Evolutionary conservation across 2,888 invertebrate species (phyloP).

Genomic region (Coremacera marginata): DNA sequence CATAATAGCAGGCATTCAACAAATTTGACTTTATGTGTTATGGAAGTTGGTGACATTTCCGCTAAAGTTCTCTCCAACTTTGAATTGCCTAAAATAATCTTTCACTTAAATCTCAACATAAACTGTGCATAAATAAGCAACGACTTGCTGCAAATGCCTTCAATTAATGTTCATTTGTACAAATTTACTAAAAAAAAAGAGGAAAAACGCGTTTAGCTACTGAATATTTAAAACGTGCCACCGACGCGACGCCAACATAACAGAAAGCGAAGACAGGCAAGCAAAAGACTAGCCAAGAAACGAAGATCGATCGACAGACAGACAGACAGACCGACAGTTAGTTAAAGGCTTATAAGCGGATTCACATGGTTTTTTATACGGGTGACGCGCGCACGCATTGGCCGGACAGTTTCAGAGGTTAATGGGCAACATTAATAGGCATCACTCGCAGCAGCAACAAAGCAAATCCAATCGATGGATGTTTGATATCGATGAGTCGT

Average conservation of each 20-base stretch:
- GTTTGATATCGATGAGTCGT: not conserved
- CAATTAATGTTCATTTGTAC: constrained; percentile 38
- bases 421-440: constrained; percentile 62
- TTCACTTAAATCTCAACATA: no score
- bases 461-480: constrained; percentile 10
- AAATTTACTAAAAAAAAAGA: constrained; percentile 38
- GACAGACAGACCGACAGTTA: not conserved
- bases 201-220: constrained; percentile 56
- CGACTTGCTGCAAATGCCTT: constrained; percentile 21
- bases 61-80: no score
- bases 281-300: not conserved
- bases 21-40: no score
- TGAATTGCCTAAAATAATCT: no score
- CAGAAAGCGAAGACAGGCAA: not conserved
- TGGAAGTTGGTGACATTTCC: no score
- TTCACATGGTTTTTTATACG: not conserved
- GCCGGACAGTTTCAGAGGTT: constrained; percentile 52
- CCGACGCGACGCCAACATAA: not conserved
- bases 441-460: constrained; percentile 1
- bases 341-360: not conserved
- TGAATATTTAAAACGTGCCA: constrained; percentile 62
- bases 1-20: no score
- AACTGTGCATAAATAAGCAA: not conserved
- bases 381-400: constrained; percentile 7
- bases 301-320: not conserved